Conservation (phyloP, 1,140 invertebrate genomes). For the Drosophila tani region DNA sequence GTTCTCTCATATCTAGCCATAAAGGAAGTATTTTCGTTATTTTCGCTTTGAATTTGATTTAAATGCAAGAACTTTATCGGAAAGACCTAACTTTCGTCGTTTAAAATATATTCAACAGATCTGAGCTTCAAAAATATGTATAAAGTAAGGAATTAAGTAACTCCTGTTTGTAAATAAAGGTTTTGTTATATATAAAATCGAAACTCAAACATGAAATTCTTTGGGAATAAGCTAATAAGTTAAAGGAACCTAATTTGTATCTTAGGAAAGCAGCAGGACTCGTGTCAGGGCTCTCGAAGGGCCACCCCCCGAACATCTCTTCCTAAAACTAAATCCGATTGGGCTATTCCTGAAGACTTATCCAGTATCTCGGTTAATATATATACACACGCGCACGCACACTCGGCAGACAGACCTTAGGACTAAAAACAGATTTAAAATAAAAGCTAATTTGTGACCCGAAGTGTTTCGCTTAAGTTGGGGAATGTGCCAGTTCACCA, state of each 20-base stretch:
- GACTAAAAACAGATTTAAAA: slow-evolving; percentile 34
- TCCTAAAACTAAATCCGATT: slow-evolving; percentile 13
- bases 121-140: background rate
- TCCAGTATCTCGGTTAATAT: slow-evolving; percentile 13
- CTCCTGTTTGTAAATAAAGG: too few relatives aligned
- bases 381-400: slow-evolving; percentile 10
- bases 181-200: background rate
- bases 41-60: background rate
- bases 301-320: background rate
- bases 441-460: slow-evolving; percentile 58
- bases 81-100: too few relatives aligned
- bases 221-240: too few relatives aligned
- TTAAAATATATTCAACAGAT: too few relatives aligned
- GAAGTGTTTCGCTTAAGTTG: slow-evolving; percentile 10
- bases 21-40: too few relatives aligned
- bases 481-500: slow-evolving; percentile 53
- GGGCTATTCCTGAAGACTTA: slow-evolving; percentile 50
- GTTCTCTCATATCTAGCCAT: too few relatives aligned
- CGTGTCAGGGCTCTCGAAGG: background rate
- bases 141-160: background rate
- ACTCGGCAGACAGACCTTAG: slow-evolving; percentile 1
- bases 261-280: background rate
- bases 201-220: too few relatives aligned
- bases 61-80: background rate
- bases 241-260: too few relatives aligned